Evolutionary conservation across 1,140 invertebrate species (phyloP), one percentile per base, ranked within the genome.

Genomic region (Plodia interpunctella): DNA sequence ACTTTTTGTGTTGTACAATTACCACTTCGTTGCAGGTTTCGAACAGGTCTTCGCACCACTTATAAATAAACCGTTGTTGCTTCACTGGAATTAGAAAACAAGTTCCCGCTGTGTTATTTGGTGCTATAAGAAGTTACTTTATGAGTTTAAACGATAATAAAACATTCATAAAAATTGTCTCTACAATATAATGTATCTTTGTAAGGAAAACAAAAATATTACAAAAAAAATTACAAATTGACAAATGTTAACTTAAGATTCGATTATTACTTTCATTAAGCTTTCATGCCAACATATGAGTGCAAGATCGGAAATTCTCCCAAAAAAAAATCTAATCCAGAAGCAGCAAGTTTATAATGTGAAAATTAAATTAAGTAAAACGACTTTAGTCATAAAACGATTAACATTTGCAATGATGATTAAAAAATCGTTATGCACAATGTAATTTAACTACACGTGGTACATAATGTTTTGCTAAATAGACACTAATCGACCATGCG

Each of bases 401-500:
- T 44, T 17, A 15, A 44, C 38, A 44, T 44, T 44, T 44, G 38
- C n/a, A 10, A 44, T 15, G 15, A 44, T 17, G 8, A 44, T 44
- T 4, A 15, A 15, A 44, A 15, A 44, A 44, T 1, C 4, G 32
- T 35, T 35, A 44, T 44, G 38, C 15, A 44, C 38, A 44, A 35
- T 15, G 38, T 44, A 44, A 44, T 44, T 44, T 44, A 10, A 55
- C 4, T 57, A 5, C 63, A 68, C 65, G 68, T 71, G 68, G 28
- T 35, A 38, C 53, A 54, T 38, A 67, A 53, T 57, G 57, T 53
- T 62, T 21, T 58, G 19, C 55, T 56, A 60, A 71, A 62, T 65
- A 54, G 57, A 18, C 50, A 60, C 18, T 63, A 65, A 71, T 70
- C 28, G 62, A 55, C 32, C 18, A 56, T 65, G 63, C 60, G 57